Evolutionary conservation across 1,140 invertebrate species (phyloP).

Genomic region (Yoshiicerus persimilis): DNA sequence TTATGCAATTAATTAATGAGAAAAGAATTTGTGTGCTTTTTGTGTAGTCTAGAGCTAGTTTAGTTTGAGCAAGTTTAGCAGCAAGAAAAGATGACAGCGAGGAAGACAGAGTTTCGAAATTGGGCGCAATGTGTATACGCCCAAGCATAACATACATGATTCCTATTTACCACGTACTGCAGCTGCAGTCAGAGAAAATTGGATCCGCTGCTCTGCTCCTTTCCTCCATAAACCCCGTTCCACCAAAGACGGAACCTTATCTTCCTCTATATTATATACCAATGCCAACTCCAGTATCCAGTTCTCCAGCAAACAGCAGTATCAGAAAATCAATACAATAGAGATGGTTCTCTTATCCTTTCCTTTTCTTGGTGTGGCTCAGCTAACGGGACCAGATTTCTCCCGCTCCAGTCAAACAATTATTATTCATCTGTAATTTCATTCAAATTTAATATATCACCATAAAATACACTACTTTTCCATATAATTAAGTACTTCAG

Average conservation of each 20-base stretch:
- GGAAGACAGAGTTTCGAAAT: neutral
- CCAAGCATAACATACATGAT: neutral
- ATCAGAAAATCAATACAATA: neutral
- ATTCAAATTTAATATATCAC: no score
- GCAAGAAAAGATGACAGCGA: neutral
- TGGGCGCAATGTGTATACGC: slow-evolving; percentile 6
- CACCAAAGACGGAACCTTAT: neutral
- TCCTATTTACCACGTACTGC: neutral
- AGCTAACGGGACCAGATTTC: neutral
- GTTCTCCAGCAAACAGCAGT: neutral
- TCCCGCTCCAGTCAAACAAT: neutral
- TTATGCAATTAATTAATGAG: neutral
- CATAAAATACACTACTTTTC: no score
- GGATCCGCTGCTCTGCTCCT: neutral
- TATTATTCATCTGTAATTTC: no score
- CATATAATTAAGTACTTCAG: no score
- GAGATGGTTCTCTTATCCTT: neutral
- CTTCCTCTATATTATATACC: neutral
- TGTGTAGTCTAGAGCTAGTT: neutral
- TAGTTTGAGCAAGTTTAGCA: neutral
- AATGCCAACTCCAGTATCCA: neutral
- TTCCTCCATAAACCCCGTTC: neutral
- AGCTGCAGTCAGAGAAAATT: neutral
- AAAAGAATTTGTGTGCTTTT: neutral
- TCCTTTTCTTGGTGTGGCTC: neutral